phyloP scores from a whole-genome alignment of 2,888 invertebrate genomes.

The Mayetiola destructor region DNA sequence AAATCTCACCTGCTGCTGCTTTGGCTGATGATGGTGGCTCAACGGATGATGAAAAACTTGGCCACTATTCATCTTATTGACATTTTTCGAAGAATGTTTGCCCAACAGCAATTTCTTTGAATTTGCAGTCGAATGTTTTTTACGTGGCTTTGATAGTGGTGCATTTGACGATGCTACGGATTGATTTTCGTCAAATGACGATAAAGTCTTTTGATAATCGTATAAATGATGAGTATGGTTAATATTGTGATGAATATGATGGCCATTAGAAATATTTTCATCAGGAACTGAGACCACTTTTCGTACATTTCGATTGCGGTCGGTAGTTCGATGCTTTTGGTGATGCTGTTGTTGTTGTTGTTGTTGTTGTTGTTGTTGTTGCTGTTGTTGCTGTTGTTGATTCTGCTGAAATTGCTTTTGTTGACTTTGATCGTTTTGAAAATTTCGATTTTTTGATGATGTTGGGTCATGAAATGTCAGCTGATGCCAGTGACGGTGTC shows the following conservation, averaged over 20 bases:
- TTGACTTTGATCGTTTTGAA: slow-evolving; percentile 7
- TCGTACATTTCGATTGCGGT: not conserved
- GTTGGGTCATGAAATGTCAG: not conserved
- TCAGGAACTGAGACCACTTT: not conserved
- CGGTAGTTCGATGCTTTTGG: no score
- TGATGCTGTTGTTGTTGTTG: not conserved
- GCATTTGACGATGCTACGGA: not conserved
- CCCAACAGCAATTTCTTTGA: no score
- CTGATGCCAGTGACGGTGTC: not conserved
- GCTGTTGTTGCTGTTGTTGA: not conserved
- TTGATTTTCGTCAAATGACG: not conserved
- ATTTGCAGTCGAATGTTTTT: no score
- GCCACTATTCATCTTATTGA: no score
- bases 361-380: not conserved
- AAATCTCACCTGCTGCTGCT: not conserved
- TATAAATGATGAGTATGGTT: not conserved
- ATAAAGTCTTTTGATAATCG: not conserved
- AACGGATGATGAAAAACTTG: not conserved
- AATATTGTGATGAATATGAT: not conserved
- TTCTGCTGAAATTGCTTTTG: no score
- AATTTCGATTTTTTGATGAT: not conserved
- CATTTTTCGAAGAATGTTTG: no score
- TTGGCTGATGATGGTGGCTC: not conserved
- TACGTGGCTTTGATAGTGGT: not conserved
- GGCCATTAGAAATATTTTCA: not conserved